Base-by-base conservation (phyloP, 2,888 invertebrate species). In the Cheilosia vulpina region DNA sequence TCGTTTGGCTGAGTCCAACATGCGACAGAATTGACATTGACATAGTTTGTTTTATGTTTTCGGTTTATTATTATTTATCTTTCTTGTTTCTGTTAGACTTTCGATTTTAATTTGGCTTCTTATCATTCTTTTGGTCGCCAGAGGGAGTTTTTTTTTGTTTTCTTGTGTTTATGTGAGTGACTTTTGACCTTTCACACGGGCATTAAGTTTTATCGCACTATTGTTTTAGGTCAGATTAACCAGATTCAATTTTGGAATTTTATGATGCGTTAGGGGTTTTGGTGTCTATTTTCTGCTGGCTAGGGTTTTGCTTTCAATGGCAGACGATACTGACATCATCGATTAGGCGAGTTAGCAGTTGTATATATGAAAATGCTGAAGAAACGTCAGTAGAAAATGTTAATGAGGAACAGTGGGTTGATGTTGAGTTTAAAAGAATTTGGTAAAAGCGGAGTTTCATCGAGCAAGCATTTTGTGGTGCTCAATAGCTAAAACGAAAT, bases 11-110 rank as follows among this genome's bases (percentile, higher is more conserved):
- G 31, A 55, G 62, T 55, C 63, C 50, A 31, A 78, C 19, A 63
- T 34, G 62, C 24, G 52, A 50, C 69, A 77, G 45, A 45, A 24
- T 31, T 69, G 77, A 77, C 77, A 77, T 77, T 77, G 77, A 77
- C 77, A 77, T 55, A 77, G 62, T 53, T 71, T 45, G 38, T 45
- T 27, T 21, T 27, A 4, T 53, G 6, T 62, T 53, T 41, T 19
- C 31, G 45, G 24, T 41, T 60, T 41, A 24, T 41, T 55, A 24
- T 55, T 68, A 50, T 75, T 75, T 60, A n/a, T 69, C 38, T 38
- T 65, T 57, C 57, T 63, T 55, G 55, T 65, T 65, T 47, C 53
- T 57, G 53, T 34, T n/a, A 19, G 60, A 62, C 77, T 76, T 76
- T 76, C 76, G 27, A 38, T 76, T 76, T 68, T 19, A 43, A 53